These are phyloP conservation scores for Arbacia lixula DNA, from an alignment of 53 echinoderm and acorn worm species.

Conservation along the genomic window DNA sequence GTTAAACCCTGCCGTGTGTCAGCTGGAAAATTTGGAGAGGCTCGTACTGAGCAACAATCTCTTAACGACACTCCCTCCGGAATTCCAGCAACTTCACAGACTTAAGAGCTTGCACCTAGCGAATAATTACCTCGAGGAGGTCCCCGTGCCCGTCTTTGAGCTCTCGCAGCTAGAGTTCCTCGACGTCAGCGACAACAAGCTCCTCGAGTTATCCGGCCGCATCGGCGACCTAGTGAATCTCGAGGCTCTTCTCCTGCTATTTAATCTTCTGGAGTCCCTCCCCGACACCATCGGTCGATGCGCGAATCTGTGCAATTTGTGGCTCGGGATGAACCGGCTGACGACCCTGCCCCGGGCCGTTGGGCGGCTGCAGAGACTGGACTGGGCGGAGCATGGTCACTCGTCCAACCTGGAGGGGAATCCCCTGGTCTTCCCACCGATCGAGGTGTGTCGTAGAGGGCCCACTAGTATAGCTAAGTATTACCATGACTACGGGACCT, in stretches of 20 bases:
- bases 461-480: slow-evolving; percentile 70
- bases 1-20: slow-evolving; percentile 72
- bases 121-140: slow-evolving; percentile 84
- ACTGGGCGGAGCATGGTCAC: slow-evolving; percentile 79
- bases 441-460: slow-evolving; percentile 82
- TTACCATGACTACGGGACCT: slow-evolving; percentile 42
- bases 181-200: slow-evolving; percentile 87
- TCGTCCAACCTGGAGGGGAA: slow-evolving; percentile 95
- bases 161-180: slow-evolving; percentile 81
- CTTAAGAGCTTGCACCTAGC: slow-evolving; percentile 88
- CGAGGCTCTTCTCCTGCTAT: slow-evolving; percentile 71
- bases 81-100: slow-evolving; percentile 65
- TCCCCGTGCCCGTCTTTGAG: slow-evolving; percentile 74
- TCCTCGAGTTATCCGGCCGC: slow-evolving; percentile 62
- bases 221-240: slow-evolving; percentile 72
- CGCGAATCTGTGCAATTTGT: slow-evolving; percentile 64
- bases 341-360: slow-evolving; percentile 70
- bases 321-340: slow-evolving; percentile 88
- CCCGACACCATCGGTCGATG: slow-evolving; percentile 84
- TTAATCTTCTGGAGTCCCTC: slow-evolving; percentile 74
- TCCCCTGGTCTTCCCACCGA: slow-evolving; percentile 76
- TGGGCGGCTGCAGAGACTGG: slow-evolving; percentile 67
- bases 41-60: slow-evolving; percentile 95
- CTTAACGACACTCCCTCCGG: slow-evolving; percentile 71
- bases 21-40: slow-evolving; percentile 78